Base-by-base conservation (phyloP, 1,140 invertebrate genomes). In the Drosophila kanapiae region DNA sequence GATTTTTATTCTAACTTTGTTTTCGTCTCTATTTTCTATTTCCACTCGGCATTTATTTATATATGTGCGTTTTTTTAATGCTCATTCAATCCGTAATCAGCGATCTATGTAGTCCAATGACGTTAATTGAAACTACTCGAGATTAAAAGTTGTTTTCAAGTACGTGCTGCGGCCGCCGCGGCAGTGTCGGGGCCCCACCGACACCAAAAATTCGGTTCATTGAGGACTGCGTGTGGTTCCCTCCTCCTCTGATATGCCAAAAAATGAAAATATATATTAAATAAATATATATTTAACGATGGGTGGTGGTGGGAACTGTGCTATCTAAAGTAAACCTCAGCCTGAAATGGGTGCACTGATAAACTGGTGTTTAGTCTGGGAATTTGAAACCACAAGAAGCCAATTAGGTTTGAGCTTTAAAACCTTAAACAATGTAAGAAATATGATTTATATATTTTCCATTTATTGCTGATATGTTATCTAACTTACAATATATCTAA, bases 71-170 rank as follows among this genome's bases (percentile, higher is more conserved):
- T 68, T 78, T 68, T 78, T 75, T 79, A 88, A 88, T 87, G 80
- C 65, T 80, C 64, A 80, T 88, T 77, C 64, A 72, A 65, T 69
- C 68, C 82, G 74, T 78, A 81, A 84, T 90, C 85, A 76, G 64
- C 81, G 83, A 90, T 88, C 86, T 88, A 88, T 90, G 86, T 90
- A 90, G 85, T 86, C 85, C 86, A 90, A 90, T 90, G 85, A 88
- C 85, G 85, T 90, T 90, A 90, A 88, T 90, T 91, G 85, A 90
- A 90, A 90, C 86, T 91, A 90, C 86, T 88, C 75, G 61, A 90
- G 86, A 90, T 90, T 90, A 80, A 82, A 82, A 78, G 75, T 80
- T 80, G 78, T 86, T 86, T 86, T 87, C 79, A 87, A 87, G 77
- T 70, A 70, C 67, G 67, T 86, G 81, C 77, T 69, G 59, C 65